Conservation (phyloP, 1,140 invertebrate genomes). For the Cardiocondyla obscurior region DNA sequence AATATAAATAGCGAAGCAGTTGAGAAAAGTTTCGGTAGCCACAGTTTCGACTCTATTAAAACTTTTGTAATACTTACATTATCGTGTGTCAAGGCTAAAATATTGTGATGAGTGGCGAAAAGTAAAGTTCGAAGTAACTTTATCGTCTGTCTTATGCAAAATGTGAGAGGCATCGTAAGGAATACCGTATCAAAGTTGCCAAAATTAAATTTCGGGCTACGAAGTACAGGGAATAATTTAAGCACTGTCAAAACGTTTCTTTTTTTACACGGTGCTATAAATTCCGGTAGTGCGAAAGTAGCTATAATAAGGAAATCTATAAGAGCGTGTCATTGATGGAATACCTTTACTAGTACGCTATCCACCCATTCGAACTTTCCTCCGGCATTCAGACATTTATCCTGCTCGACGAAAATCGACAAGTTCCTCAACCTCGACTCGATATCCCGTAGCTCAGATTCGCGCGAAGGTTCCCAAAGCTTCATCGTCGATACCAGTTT, state of each 20-base stretch:
- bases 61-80: constrained; percentile 20
- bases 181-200: background rate
- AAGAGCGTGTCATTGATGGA: constrained; percentile 41
- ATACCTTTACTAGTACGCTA: constrained; percentile 94
- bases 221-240: constrained; percentile 1
- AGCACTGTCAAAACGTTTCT: background rate
- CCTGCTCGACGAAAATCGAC: constrained; percentile 79
- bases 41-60: constrained; percentile 42
- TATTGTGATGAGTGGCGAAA: background rate
- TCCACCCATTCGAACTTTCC: constrained; percentile 99
- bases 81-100: constrained; percentile 23
- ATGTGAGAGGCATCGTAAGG: constrained; percentile 14
- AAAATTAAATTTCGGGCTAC: background rate
- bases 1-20: background rate
- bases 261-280: background rate
- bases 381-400: constrained; percentile 88
- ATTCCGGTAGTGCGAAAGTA: background rate
- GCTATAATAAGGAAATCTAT: background rate
- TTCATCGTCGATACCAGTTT: constrained; percentile 72
- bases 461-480: constrained; percentile 33
- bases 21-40: background rate
- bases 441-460: constrained; percentile 78
- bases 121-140: constrained; percentile 22
- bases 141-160: background rate
- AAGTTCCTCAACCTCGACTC: constrained; percentile 77